A percentile compares a stretch with the other conserved stretches of the same genome.
Conservation (phyloP, 2,888 invertebrate species). For the Molanna angustata region DNA sequence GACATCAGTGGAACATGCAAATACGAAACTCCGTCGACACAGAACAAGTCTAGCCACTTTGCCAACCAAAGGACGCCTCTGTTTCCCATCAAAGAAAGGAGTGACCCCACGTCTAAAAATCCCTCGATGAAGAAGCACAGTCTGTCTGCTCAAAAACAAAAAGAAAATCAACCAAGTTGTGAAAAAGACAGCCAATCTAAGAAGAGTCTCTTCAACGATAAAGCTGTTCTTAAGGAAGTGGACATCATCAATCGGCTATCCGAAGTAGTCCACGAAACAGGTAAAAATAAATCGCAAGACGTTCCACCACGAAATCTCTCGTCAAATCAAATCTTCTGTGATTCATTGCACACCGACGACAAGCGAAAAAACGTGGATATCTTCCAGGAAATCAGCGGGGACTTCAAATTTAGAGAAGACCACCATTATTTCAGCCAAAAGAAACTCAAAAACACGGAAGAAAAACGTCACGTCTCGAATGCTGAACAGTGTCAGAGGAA, state of each 20-base stretch:
- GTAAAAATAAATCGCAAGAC: not conserved
- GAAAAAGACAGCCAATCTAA: not conserved
- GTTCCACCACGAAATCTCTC: not conserved
- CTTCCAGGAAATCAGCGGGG: too few relatives aligned
- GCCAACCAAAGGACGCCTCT: conserved; percentile 19
- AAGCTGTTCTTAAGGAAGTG: conserved; percentile 9
- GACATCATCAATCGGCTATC: not conserved
- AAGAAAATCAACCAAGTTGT: conserved; percentile 12
- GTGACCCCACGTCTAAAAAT: conserved; percentile 3
- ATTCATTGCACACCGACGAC: too few relatives aligned
- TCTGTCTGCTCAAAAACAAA: conserved; percentile 5
- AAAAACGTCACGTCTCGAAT: too few relatives aligned
- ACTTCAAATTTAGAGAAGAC: too few relatives aligned
- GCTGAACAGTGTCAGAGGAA: too few relatives aligned
- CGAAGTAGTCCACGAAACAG: too few relatives aligned
- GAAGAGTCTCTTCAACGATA: conserved; percentile 11
- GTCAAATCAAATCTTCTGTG: too few relatives aligned
- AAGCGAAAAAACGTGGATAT: too few relatives aligned
- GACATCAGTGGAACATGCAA: conserved; percentile 12
- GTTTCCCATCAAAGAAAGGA: conserved; percentile 21
- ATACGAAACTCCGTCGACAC: conserved; percentile 18
- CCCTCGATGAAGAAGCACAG: not conserved
- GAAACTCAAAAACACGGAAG: too few relatives aligned
- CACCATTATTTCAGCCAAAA: too few relatives aligned
- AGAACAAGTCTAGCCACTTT: conserved; percentile 8